Conservation (phyloP, 2,888 invertebrate species). For the Ichneumoninae sp. region DNA sequence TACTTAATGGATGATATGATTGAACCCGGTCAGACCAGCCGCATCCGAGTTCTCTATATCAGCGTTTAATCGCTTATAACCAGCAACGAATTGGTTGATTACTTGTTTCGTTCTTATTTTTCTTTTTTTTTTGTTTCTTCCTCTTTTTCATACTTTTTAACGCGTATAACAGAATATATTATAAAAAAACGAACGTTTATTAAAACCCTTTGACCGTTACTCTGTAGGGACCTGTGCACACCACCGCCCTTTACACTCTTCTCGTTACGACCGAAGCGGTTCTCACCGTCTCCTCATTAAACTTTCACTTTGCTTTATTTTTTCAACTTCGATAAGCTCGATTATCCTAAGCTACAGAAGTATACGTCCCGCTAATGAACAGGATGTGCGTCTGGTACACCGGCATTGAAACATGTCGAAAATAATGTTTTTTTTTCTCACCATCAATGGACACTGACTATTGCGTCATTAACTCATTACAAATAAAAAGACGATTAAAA, state of each 20-base stretch:
- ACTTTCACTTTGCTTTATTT: neutral
- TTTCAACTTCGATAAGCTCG: constrained; percentile 23
- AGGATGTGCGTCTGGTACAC: constrained; percentile 49
- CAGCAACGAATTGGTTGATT: constrained; percentile 58
- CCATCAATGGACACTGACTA: neutral
- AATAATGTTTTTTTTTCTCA: constrained; percentile 34
- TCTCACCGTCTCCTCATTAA: neutral
- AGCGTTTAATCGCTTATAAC: constrained; percentile 62
- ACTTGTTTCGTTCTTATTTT: constrained; percentile 34
- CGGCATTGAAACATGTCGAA: constrained; percentile 44
- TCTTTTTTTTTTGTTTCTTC: constrained; percentile 9
- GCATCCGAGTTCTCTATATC: constrained; percentile 65
- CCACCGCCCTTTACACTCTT: neutral
- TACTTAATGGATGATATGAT: constrained; percentile 67
- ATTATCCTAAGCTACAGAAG: constrained; percentile 35
- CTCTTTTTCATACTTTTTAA: constrained; percentile 21
- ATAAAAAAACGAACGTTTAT: constrained; percentile 68
- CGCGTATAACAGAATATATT: constrained; percentile 66
- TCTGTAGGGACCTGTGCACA: constrained; percentile 29
- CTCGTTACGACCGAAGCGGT: neutral
- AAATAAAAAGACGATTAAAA: constrained; percentile 10
- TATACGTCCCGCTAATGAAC: constrained; percentile 40
- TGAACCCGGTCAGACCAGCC: constrained; percentile 70
- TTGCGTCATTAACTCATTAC: neutral
- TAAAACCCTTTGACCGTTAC: constrained; percentile 63